Percentiles rank a stretch among this genome's conserved stretches.
Conservation (phyloP, 2,113 vertebrate genomes). For the Pseudolaguvia tuberculata region DNA sequence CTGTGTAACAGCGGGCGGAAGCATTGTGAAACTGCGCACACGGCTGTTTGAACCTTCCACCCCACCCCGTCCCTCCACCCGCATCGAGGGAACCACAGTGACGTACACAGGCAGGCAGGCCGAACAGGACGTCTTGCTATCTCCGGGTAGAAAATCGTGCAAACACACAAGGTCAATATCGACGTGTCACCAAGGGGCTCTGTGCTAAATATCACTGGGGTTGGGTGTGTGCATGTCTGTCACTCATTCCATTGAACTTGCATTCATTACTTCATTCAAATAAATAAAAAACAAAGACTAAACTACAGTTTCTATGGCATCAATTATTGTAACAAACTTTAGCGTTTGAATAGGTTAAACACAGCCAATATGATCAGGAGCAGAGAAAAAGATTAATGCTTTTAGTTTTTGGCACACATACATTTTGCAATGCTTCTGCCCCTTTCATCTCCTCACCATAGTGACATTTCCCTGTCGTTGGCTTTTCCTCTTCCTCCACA, state of each 20-base stretch:
- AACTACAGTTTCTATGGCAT: not conserved
- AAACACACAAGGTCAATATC: constrained; percentile 50
- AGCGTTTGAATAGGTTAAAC: not conserved
- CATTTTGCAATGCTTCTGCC: constrained; percentile 28
- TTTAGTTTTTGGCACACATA: constrained; percentile 29
- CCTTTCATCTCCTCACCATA: constrained; percentile 31
- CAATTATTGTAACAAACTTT: not conserved
- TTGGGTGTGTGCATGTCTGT: constrained; percentile 18
- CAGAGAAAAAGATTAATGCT: not conserved
- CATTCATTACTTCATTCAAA: constrained; percentile 18
- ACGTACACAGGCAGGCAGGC: constrained; percentile 56
- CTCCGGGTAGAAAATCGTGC: constrained; percentile 43
- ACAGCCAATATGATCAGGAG: not conserved
- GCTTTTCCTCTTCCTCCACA: constrained; percentile 51
- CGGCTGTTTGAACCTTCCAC: constrained; percentile 63
- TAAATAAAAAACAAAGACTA: constrained; percentile 10
- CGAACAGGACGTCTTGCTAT: constrained; percentile 46
- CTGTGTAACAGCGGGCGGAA: constrained; percentile 56
- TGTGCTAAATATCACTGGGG: constrained; percentile 44
- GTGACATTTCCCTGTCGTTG: constrained; percentile 63
- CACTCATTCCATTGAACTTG: constrained; percentile 25
- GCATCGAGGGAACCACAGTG: constrained; percentile 51
- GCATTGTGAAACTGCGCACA: constrained; percentile 68
- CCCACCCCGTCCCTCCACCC: constrained; percentile 50
- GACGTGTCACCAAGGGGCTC: constrained; percentile 44